Conservation (phyloP, 2,797 vertebrate genomes). For the Sebastolobus altivelis region DNA sequence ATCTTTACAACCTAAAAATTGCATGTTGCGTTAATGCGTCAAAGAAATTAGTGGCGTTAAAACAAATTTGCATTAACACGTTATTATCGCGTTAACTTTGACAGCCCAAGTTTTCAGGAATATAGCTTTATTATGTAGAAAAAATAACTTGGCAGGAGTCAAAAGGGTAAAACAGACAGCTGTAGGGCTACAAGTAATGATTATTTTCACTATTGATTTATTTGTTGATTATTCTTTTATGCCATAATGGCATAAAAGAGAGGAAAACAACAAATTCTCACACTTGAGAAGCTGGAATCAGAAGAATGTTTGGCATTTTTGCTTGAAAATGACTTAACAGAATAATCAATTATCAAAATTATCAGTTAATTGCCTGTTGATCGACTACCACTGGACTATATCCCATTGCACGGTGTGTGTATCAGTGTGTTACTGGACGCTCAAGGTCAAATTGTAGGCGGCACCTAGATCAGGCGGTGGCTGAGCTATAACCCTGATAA, state of each 20-base stretch:
- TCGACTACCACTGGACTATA: not conserved
- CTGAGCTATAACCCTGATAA: constrained; percentile 56
- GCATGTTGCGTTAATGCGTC: too few relatives aligned
- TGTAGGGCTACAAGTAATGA: not conserved
- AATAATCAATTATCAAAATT: not conserved
- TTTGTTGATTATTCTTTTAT: not conserved
- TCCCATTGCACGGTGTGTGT: not conserved
- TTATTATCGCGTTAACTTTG: too few relatives aligned
- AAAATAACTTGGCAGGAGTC: not conserved
- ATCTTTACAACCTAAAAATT: too few relatives aligned
- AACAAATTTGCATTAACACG: too few relatives aligned
- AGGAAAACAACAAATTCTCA: not conserved
- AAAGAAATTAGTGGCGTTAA: too few relatives aligned
- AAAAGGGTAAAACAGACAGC: not conserved
- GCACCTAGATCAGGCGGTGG: constrained; percentile 5
- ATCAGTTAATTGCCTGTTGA: not conserved
- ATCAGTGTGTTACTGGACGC: not conserved
- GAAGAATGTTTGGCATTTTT: not conserved
- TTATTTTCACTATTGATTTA: not conserved
- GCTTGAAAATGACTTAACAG: not conserved
- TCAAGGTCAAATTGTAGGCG: not conserved
- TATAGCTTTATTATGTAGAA: constrained; percentile 4
- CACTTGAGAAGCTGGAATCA: not conserved
- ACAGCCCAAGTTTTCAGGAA: not conserved
- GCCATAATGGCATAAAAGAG: not conserved